These are phyloP conservation scores for Melierax canorus DNA, from an alignment of 2,113 vertebrate species.

Conservation along the genomic window DNA sequence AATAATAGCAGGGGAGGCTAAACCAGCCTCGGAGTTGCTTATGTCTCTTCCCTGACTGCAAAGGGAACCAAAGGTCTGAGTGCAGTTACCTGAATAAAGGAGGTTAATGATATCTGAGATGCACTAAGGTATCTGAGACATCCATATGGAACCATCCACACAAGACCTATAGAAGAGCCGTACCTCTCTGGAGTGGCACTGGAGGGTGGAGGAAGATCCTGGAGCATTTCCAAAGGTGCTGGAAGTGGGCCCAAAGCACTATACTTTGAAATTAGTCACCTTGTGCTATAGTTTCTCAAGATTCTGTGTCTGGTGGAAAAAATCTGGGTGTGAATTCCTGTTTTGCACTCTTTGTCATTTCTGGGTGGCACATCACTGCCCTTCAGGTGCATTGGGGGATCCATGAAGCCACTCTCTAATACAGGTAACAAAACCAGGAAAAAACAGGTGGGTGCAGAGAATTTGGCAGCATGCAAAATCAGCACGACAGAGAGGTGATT, in stretches of 20 bases:
- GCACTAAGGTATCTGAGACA: neutral
- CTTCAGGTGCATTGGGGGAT: neutral
- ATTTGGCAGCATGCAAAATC: neutral
- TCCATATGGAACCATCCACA: neutral
- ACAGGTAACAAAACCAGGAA: neutral
- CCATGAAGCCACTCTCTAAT: neutral
- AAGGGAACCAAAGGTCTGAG: neutral
- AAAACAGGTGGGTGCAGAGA: neutral
- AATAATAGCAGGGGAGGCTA: neutral
- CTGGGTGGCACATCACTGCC: neutral
- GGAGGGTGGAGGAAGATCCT: neutral
- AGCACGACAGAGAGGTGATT: neutral
- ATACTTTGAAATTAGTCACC: neutral
- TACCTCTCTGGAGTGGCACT: neutral
- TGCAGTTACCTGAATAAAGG: neutral
- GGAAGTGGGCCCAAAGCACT: neutral
- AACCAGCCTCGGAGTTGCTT: neutral
- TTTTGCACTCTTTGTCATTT: neutral
- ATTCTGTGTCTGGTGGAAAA: neutral
- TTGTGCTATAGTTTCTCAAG: neutral
- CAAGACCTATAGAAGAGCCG: neutral
- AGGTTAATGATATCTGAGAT: neutral
- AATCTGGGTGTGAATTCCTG: neutral
- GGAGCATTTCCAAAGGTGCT: neutral
- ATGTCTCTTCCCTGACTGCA: neutral